Percentiles rank a stretch among this genome's conserved stretches.
Conservation (phyloP, 2,797 vertebrate species). For the Mus spretus region DNA sequence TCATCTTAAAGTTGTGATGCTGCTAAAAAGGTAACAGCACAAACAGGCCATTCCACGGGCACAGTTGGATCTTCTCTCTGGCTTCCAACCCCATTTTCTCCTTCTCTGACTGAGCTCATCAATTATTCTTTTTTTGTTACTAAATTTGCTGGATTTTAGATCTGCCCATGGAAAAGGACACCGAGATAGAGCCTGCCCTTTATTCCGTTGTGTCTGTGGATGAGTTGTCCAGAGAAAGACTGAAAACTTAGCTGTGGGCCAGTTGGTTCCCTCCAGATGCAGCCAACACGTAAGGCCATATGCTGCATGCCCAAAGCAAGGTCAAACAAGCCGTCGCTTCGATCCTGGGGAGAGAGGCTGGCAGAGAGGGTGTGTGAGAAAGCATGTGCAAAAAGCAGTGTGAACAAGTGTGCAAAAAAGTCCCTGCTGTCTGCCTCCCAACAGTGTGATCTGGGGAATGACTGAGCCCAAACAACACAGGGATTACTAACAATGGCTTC, state of each 20-base stretch:
- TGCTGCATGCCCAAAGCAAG: neutral
- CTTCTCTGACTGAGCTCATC: neutral
- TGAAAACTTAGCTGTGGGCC: neutral
- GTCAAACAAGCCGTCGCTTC: neutral
- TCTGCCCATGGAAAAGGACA: neutral
- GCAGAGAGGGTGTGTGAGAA: neutral
- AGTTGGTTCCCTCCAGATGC: neutral
- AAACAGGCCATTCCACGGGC: neutral
- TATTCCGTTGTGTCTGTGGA: neutral
- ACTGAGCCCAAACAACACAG: neutral
- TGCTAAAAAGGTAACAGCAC: neutral
- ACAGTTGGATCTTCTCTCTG: neutral
- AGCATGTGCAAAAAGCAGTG: neutral
- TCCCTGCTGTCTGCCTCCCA: neutral
- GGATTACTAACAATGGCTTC: neutral
- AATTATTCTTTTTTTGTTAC: constrained; percentile 2
- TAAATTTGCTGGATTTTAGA: constrained; percentile 24
- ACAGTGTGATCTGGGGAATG: neutral
- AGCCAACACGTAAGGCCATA: neutral
- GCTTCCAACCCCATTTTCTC: neutral
- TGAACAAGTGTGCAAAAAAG: neutral
- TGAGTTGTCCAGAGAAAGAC: neutral
- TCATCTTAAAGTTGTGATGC: neutral
- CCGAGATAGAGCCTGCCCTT: neutral
- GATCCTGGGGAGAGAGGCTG: neutral